A percentile compares a stretch with the other conserved stretches of the same genome.
These are phyloP conservation scores for Chromis chromis DNA, from an alignment of 2,797 vertebrate species.

Conservation along the genomic window DNA sequence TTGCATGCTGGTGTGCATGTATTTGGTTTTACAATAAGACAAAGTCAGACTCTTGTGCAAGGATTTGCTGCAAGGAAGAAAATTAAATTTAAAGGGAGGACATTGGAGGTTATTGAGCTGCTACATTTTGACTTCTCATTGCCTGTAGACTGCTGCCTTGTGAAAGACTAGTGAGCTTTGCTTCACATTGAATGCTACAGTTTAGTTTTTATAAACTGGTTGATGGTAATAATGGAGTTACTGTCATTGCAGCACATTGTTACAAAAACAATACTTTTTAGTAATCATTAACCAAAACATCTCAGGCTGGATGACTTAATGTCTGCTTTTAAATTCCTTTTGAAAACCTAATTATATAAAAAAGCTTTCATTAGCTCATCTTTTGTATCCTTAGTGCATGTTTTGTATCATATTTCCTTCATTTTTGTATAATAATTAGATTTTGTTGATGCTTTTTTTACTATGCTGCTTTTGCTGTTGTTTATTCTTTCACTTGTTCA, in stretches of 20 bases:
- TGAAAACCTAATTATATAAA: background rate
- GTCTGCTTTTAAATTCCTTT: background rate
- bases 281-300: background rate
- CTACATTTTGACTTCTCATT: background rate
- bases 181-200: background rate
- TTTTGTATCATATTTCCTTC: background rate
- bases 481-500: background rate
- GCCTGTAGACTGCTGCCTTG: background rate
- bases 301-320: background rate
- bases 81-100: background rate
- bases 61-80: background rate
- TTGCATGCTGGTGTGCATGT: background rate
- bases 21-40: background rate
- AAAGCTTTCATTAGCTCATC: background rate
- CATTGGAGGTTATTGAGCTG: background rate
- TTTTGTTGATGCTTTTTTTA: background rate
- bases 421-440: background rate
- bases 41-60: background rate
- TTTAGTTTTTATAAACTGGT: background rate
- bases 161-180: background rate
- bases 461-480: background rate
- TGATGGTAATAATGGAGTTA: background rate
- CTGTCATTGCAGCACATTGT: background rate
- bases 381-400: background rate
- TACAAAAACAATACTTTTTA: background rate